These are phyloP conservation scores for Drosophila murphyi DNA, from an alignment of 1,140 invertebrate species.

Conservation along the genomic window DNA sequence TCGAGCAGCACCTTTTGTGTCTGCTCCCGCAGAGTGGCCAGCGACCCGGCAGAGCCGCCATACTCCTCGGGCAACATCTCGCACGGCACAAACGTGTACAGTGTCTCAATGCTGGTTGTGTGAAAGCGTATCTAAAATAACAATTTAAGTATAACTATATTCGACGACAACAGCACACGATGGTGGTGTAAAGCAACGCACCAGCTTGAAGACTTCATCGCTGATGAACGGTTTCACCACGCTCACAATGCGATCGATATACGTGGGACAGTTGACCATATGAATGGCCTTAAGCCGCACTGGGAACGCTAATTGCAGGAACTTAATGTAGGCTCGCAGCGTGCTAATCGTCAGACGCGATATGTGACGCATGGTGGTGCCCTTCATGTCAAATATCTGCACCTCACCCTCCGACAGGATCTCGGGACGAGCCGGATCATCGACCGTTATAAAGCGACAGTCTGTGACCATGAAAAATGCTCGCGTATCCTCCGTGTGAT, in stretches of 20 bases:
- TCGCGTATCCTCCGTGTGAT: slow-evolving; percentile 88
- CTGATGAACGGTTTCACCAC: slow-evolving; percentile 88
- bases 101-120: slow-evolving; percentile 86
- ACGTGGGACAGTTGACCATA: slow-evolving; percentile 88
- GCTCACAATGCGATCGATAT: slow-evolving; percentile 87
- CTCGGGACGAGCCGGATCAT: slow-evolving; percentile 79
- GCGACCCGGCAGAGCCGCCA: slow-evolving; percentile 86
- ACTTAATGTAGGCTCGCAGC: slow-evolving; percentile 83
- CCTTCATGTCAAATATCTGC: slow-evolving; percentile 89
- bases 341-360: slow-evolving; percentile 87
- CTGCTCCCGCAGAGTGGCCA: slow-evolving; percentile 86
- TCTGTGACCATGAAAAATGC: slow-evolving; percentile 89
- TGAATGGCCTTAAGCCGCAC: slow-evolving; percentile 90
- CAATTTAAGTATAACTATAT: not conserved
- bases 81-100: slow-evolving; percentile 87
- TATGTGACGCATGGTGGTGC: slow-evolving; percentile 87
- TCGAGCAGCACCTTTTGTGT: slow-evolving; percentile 84
- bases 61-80: slow-evolving; percentile 88
- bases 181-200: slow-evolving; percentile 20
- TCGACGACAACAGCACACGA: too few species aligned
- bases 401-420: slow-evolving; percentile 86
- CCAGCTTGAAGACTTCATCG: slow-evolving; percentile 86
- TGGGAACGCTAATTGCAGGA: slow-evolving; percentile 89
- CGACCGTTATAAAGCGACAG: slow-evolving; percentile 86
- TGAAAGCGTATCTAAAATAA: slow-evolving; percentile 86